Conservation (phyloP, 2,797 vertebrate species). For the Falco cherrug region DNA sequence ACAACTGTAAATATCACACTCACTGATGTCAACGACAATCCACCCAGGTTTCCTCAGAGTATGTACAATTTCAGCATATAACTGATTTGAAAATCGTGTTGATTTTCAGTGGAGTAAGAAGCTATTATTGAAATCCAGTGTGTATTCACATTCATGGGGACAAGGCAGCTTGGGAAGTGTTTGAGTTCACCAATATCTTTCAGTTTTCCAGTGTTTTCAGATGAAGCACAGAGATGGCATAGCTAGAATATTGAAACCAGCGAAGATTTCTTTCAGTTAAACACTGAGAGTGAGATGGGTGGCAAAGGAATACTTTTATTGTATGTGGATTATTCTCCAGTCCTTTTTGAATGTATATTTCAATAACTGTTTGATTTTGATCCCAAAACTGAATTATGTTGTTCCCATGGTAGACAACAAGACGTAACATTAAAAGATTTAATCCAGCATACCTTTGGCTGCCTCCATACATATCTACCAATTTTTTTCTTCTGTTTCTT, state of each 20-base stretch:
- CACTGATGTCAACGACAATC: slow-evolving; percentile 98
- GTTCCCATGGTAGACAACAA: not conserved
- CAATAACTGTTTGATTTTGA: not conserved
- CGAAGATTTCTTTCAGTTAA: not conserved
- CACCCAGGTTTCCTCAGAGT: slow-evolving; percentile 96
- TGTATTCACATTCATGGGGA: not conserved
- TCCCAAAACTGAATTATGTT: not conserved
- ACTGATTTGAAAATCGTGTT: not conserved
- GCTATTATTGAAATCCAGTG: not conserved
- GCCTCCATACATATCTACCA: not conserved
- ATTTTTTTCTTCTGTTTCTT: not conserved
- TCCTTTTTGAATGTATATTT: not conserved
- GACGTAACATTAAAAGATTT: not conserved
- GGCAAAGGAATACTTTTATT: not conserved
- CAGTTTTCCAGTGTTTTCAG: not conserved
- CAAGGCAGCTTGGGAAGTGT: not conserved
- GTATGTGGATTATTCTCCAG: not conserved
- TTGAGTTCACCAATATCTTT: not conserved
- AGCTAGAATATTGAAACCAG: not conserved
- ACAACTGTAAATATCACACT: slow-evolving; percentile 97
- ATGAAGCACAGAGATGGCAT: not conserved
- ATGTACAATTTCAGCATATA: slow-evolving; percentile 72
- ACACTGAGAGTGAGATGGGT: not conserved
- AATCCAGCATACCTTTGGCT: not conserved
- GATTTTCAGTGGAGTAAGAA: not conserved